Evolutionary conservation across 2,113 vertebrate genomes (phyloP), one percentile per base, ranked within the genome.

Genomic region (Oncorhynchus kisutch): DNA sequence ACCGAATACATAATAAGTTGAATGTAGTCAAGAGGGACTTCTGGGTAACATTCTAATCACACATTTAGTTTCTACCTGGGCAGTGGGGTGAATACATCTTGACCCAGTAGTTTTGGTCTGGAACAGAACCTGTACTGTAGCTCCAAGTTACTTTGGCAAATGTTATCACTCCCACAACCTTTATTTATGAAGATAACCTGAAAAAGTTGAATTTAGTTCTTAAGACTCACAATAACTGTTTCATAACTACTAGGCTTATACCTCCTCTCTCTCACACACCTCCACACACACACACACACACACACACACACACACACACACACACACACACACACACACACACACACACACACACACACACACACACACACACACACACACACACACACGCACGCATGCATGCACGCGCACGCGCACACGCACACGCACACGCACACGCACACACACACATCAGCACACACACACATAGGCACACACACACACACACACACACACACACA

Each of bases 81-180:
- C 39, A 97, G 89, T 3, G 95, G 92, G 39, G 78, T 87, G 91
- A 95, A 96, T 60, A 92, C 92, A 81, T 95, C 94, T 69, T 93
- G 89, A 59, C 84, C 93, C 79, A 92, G 93, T 71, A 71, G 54
- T 62, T 25, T 87, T 84, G 95, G 91, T 84, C 90, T 93, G 14
- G 92, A 91, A 62, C 95, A 94, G 88, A 96, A 97, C 67, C 88
- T 93, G 77, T 96, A 96, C 31, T 93, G 85, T 70, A 96, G 84
- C 79, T 94, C 88, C 13, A 98, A 90, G 79, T 96, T 96, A 90
- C 96, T 98, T 78, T 96, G 93, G 72, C 96, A 97, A 70, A 95
- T 72, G 1, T 95, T 95, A 83, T 97, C 95, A 3, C n/a, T 67
- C 64, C 86, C 87, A 57, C 90, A 90, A 24, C 83, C 86, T 5